These are phyloP conservation scores for Beaufortia kweichowensis DNA, from an alignment of 2,113 vertebrate genomes.

Conservation along the genomic window DNA sequence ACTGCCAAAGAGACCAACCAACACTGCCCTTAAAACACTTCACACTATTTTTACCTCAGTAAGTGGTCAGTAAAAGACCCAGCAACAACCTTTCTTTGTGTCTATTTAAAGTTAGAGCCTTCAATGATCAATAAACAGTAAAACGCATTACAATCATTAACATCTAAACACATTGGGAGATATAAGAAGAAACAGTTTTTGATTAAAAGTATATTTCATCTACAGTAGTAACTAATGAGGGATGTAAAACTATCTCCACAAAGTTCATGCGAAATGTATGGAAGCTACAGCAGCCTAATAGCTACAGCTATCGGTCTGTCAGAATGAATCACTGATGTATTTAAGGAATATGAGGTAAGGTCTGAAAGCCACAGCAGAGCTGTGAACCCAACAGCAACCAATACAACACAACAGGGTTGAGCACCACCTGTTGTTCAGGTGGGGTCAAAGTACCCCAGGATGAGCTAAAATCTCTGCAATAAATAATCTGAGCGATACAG, in stretches of 20 bases:
- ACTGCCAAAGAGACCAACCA: slow-evolving; percentile 11
- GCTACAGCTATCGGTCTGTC: too few relatives aligned
- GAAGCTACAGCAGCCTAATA: too few relatives aligned
- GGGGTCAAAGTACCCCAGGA: slow-evolving; percentile 13
- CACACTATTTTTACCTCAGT: not conserved
- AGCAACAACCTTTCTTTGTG: not conserved
- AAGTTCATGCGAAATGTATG: slow-evolving; percentile 9
- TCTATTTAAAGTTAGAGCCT: not conserved
- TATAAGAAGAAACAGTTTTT: too few relatives aligned
- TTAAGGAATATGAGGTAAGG: slow-evolving; percentile 42
- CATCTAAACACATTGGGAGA: not conserved
- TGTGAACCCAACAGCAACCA: not conserved
- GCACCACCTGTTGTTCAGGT: slow-evolving; percentile 1
- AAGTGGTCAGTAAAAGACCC: not conserved
- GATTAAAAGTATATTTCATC: not conserved
- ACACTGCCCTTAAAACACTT: slow-evolving; percentile 11
- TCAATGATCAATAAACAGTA: not conserved
- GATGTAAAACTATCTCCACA: not conserved
- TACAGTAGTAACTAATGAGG: slow-evolving; percentile 9
- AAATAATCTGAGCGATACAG: not conserved
- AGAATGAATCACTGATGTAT: slow-evolving; percentile 47
- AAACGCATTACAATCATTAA: not conserved
- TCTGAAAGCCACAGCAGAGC: slow-evolving; percentile 32
- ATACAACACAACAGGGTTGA: slow-evolving; percentile 19
- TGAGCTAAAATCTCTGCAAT: slow-evolving; percentile 4